Conservation (phyloP, 2,113 vertebrate genomes). For the Chinchilla lanigera region DNA sequence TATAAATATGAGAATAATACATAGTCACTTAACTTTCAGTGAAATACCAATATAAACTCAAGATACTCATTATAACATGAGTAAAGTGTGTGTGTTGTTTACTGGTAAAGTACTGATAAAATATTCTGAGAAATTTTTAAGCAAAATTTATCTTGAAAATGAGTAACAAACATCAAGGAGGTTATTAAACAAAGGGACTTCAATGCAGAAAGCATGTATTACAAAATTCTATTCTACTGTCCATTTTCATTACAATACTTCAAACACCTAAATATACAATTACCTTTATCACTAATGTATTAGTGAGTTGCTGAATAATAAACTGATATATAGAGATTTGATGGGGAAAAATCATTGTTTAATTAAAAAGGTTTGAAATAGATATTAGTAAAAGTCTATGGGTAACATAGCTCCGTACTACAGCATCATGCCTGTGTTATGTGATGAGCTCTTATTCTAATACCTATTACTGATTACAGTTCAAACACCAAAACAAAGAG, state of each 20-base stretch:
- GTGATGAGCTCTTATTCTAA: background rate
- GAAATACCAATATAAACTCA: constrained; percentile 40
- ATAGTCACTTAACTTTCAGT: constrained; percentile 11
- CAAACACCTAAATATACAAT: background rate
- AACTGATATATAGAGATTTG: background rate
- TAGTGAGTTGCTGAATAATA: background rate
- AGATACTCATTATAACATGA: background rate
- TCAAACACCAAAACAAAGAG: constrained; percentile 35
- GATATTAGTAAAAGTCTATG: constrained; percentile 6
- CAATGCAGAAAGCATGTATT: constrained; percentile 43
- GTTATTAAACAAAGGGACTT: constrained; percentile 8
- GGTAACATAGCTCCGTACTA: constrained; percentile 17
- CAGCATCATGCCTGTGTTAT: background rate
- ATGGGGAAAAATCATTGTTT: background rate
- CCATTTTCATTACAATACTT: background rate
- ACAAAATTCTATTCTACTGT: background rate
- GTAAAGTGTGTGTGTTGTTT: background rate
- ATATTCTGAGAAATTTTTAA: background rate
- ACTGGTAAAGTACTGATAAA: background rate
- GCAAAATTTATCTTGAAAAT: constrained; percentile 56
- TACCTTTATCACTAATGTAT: background rate
- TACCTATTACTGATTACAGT: constrained; percentile 8
- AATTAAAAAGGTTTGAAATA: constrained; percentile 25
- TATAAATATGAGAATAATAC: background rate
- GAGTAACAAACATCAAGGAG: constrained; percentile 38